Percentiles rank a stretch among this genome's conserved stretches.
Conservation (phyloP, 2,797 vertebrate genomes). For the Columba guinea region DNA sequence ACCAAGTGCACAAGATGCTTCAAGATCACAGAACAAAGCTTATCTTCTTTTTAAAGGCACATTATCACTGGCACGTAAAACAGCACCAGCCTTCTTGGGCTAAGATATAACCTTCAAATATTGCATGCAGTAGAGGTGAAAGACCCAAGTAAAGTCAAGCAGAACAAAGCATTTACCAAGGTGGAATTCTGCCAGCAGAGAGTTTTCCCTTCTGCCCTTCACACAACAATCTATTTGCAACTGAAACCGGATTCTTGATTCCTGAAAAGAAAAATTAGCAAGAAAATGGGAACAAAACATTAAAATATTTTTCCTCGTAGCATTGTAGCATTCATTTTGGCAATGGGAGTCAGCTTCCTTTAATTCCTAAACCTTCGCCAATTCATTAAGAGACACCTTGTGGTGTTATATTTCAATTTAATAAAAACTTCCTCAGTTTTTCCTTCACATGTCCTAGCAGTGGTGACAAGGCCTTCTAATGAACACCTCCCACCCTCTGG, state of each 20-base stretch:
- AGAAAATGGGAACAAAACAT: constrained; percentile 52
- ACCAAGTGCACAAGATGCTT: background rate
- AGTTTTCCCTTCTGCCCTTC: constrained; percentile 99
- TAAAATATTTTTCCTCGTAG: constrained; percentile 5
- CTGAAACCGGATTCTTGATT: constrained; percentile 97
- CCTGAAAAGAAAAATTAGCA: constrained; percentile 80
- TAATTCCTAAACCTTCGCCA: background rate
- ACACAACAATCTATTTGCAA: constrained; percentile 93
- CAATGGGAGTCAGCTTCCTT: constrained; percentile 2
- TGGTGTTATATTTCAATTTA: background rate
- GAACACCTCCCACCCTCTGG: background rate
- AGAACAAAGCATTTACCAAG: constrained; percentile 88
- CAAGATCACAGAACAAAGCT: constrained; percentile 50
- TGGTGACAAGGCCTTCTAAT: background rate
- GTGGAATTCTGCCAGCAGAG: constrained; percentile 97
- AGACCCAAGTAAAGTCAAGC: constrained; percentile 47
- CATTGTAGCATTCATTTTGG: background rate
- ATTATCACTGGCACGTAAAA: background rate
- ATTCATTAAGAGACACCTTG: background rate
- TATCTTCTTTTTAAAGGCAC: constrained; percentile 16
- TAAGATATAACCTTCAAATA: constrained; percentile 52
- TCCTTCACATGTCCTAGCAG: background rate
- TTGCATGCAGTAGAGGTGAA: constrained; percentile 51
- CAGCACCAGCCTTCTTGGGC: constrained; percentile 11
- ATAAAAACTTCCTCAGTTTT: background rate